Conservation (phyloP, 2,888 invertebrate species). For the Charanyca ferruginea region DNA sequence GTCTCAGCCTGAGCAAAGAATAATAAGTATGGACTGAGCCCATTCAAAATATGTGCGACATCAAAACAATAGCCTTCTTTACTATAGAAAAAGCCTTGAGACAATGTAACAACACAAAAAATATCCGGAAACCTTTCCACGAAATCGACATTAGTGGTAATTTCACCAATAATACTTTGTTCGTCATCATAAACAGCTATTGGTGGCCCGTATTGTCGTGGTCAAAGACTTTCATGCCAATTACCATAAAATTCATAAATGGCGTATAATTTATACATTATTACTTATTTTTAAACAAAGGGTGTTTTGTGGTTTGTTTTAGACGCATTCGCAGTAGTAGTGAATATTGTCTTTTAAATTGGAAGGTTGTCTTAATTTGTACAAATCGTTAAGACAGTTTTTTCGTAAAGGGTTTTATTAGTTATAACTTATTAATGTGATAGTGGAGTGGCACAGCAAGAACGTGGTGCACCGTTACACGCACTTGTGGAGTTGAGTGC, state of each 20-base stretch:
- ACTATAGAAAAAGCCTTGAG: slow-evolving; percentile 23
- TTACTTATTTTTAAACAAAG: not conserved
- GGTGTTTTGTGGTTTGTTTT: not conserved
- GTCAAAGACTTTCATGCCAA: slow-evolving; percentile 10
- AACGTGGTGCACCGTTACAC: slow-evolving; percentile 85
- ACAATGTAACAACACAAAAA: slow-evolving; percentile 39
- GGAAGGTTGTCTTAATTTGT: not conserved
- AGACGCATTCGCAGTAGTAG: not conserved
- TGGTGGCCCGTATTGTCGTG: slow-evolving; percentile 21
- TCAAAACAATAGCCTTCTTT: slow-evolving; percentile 39
- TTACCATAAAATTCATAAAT: slow-evolving; percentile 7
- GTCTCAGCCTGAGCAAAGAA: slow-evolving; percentile 19
- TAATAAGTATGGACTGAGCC: slow-evolving; percentile 1
- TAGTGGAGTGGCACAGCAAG: slow-evolving; percentile 75
- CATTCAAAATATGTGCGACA: slow-evolving; percentile 33
- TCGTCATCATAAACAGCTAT: slow-evolving; percentile 9
- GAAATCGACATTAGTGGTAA: slow-evolving; percentile 69
- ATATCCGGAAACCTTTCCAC: slow-evolving; percentile 53
- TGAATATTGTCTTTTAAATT: not conserved
- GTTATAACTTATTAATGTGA: slow-evolving; percentile 64
- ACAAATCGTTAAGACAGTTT: not conserved
- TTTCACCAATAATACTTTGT: slow-evolving; percentile 67
- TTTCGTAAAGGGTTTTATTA: slow-evolving; percentile 42
- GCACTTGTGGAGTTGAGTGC: slow-evolving; percentile 87
- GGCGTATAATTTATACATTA: not conserved